A percentile compares a stretch with the other conserved stretches of the same genome.
phyloP scores from a whole-genome alignment of 2,888 invertebrate species.

The Lochmaea capreae region DNA sequence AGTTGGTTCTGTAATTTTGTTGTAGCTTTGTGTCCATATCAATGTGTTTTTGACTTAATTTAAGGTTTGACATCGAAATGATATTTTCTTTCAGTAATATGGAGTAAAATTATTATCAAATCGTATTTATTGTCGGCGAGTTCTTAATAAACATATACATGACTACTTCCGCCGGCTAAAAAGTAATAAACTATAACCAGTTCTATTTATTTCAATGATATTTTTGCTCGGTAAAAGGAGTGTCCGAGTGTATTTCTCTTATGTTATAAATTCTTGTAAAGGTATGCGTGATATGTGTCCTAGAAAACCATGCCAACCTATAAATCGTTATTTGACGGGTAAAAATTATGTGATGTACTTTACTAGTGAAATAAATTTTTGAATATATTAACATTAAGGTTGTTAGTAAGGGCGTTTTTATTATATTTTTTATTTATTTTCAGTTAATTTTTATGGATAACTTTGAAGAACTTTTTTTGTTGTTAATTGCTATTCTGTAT shows the following conservation, averaged over 20 bases:
- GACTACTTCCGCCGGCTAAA: not conserved
- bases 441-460: too few relatives aligned
- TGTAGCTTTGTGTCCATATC: too few relatives aligned
- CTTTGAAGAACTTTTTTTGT: too few relatives aligned
- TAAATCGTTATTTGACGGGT: constrained; percentile 37
- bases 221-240: constrained; percentile 32
- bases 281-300: constrained; percentile 50
- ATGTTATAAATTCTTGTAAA: constrained; percentile 45
- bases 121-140: not conserved
- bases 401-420: not conserved
- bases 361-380: constrained; percentile 6
- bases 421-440: not conserved
- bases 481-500: too few relatives aligned
- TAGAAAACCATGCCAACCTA: constrained; percentile 50
- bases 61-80: too few relatives aligned
- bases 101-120: too few relatives aligned
- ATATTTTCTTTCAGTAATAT: too few relatives aligned
- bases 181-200: not conserved
- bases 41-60: too few relatives aligned
- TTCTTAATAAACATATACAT: not conserved
- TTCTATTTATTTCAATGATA: constrained; percentile 5
- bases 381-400: not conserved
- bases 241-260: constrained; percentile 6
- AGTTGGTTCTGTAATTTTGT: too few relatives aligned
- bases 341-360: constrained; percentile 30